Conservation (phyloP, 2,797 vertebrate species). For the Epinephelus awoara region DNA sequence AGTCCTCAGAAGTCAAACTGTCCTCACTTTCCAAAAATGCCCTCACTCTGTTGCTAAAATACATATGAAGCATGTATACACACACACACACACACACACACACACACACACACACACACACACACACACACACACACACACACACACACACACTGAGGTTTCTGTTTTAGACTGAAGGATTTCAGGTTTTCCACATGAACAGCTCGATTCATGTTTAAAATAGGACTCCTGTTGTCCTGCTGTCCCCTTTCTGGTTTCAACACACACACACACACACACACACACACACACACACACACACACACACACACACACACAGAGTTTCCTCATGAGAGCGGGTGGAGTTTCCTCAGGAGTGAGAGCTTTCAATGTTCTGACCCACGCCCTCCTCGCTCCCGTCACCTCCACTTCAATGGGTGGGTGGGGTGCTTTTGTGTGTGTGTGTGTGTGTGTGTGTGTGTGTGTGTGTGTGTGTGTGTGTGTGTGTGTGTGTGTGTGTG, state of each 20-base stretch:
- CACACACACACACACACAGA: constrained; percentile 6
- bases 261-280: constrained; percentile 17
- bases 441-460: no score
- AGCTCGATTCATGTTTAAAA: constrained; percentile 13
- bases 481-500: no score
- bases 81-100: no score
- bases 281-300: constrained; percentile 23
- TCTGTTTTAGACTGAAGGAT: no score
- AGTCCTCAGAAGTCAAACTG: no score
- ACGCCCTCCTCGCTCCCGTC: constrained; percentile 40
- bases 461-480: no score
- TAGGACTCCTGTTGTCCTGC: background rate
- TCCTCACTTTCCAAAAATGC: no score
- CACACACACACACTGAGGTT: no score
- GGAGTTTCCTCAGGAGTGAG: constrained; percentile 74
- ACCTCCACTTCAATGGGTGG: constrained; percentile 34
- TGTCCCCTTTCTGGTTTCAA: constrained; percentile 2
- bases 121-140: no score
- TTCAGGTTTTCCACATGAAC: background rate
- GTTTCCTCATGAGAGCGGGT: constrained; percentile 62
- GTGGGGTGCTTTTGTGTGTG: background rate
- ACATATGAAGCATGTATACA: no score
- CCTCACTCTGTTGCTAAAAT: no score
- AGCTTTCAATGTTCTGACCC: constrained; percentile 30
- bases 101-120: no score